Base-by-base conservation (phyloP, 1,140 invertebrate genomes). In the Drosophila nigrodunni region DNA sequence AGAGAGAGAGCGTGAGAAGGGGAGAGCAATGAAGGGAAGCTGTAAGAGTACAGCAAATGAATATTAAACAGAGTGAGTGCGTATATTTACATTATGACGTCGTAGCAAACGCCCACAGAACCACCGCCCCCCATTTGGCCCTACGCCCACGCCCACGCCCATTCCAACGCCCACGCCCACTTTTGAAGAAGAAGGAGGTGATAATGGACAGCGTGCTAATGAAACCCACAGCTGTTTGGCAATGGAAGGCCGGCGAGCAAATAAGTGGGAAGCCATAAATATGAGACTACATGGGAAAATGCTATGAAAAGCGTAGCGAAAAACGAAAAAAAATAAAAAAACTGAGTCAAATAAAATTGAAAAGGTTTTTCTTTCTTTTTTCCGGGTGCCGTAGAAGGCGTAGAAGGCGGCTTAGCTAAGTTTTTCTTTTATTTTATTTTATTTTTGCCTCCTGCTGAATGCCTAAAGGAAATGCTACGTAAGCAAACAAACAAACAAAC, bases 221-320 rank as follows among this genome's bases (percentile, higher is more conserved):
- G 59, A 78, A 78, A 78, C 57, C 50, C 57, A 78, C 73, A 75
- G 67, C 76, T 78, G 76, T 74, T 69, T 55, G 30, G 35, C 35
- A 60, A 74, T 57, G 66, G 43, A 37, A 18, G 58, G 58, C 25
- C 59, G 71, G n/a, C 15, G 21, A 21, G 43, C 70, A 86, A 81
- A 85, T 85, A 85, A 78, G 78, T 73, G 82, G 37, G 66, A 74
- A 74, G 72, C 77, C 82, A 87, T 87, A 86, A 88, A 79, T 74
- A 82, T 49, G 55, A 52, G 50, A 65, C 62, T 78, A 75, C 81
- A 85, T 71, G 76, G 76, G 74, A 59, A 77, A 80, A 67, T 71
- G 67, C 64, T 67, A 73, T 50, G 67, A 37, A 49, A 67, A 73
- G 70, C 79, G 77, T 62, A 78, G 25, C 25, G 25, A 30, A 30